A percentile compares a stretch with the other conserved stretches of the same genome.
phyloP scores from a whole-genome alignment of 2,797 vertebrate genomes.

The Sebastes minor region DNA sequence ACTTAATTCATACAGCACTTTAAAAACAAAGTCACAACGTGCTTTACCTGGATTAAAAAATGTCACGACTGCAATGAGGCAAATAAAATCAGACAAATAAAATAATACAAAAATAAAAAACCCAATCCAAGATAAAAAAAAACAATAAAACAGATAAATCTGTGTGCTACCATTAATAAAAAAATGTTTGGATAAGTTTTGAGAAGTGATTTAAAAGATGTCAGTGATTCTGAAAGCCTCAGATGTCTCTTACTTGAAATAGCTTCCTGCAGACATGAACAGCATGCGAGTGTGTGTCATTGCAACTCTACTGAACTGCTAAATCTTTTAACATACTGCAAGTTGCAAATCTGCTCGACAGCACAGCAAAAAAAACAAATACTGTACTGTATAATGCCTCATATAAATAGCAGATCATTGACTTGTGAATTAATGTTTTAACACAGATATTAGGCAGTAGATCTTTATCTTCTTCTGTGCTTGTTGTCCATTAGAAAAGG shows the following conservation, averaged over 20 bases:
- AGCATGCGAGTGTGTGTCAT: conserved; percentile 9
- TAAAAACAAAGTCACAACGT: not conserved
- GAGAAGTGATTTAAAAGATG: not conserved
- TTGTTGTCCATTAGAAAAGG: not conserved
- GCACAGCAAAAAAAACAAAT: not conserved
- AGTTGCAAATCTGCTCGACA: conserved; percentile 15
- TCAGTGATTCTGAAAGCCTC: not conserved
- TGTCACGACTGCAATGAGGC: not conserved
- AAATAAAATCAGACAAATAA: not conserved
- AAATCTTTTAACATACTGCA: conserved; percentile 40
- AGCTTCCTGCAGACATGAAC: conserved; percentile 25
- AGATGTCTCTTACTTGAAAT: not conserved
- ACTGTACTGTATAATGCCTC: not conserved
- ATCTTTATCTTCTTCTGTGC: not conserved
- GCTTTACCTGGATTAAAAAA: not conserved
- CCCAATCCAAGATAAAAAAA: not conserved
- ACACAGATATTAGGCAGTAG: not conserved
- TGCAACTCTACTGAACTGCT: conserved; percentile 1
- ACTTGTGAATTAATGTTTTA: not conserved
- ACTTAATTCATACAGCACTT: not conserved
- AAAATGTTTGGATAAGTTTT: not conserved
- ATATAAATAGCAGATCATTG: not conserved
- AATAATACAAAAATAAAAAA: not conserved
- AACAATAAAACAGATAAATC: not conserved
- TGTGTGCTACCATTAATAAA: no score